Base-by-base conservation (phyloP, 2,797 vertebrate species). In the Hypotaenidia philippensis region DNA sequence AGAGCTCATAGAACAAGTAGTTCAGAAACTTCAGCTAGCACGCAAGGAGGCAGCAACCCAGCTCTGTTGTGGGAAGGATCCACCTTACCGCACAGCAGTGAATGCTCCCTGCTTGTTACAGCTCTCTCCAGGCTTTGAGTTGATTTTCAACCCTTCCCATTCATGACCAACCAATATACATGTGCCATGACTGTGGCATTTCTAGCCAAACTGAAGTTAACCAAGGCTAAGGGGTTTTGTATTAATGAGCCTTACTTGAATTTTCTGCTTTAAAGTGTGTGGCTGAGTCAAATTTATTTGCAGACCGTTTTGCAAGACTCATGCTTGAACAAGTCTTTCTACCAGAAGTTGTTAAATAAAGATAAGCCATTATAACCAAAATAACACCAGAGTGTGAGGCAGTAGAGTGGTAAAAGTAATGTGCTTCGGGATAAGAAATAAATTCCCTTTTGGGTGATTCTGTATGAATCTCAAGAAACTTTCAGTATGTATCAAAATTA, bases 1-100 rank as follows among this genome's bases (percentile, higher is more conserved):
- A 83, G 89, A 97, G 75, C 41, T 71, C 65, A 75, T 31, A 60
- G 60, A 32, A 40, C 75, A 90, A 88, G 41, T 52, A 94, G 87
- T 92, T 94, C 71, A 87, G 78, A 92, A 95, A 70, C 52, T 87
- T 83, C 32, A 82, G 41, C 34, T 45, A 70, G 36, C 27, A 18
- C 40, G 22, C 36, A 44, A 90, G 60, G 74, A 90, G 56, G 74
- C 78, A 84, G 72, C 70, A 93, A 25, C 64, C 14, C 52, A 34
- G 16, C 68, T 89, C 66, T 70, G 0, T 21, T 57, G 56, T 41
- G 80, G 56, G 75, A 66, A 93, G 40, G 32, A 74, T 83, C 19
- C 44, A 50, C 22, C 29, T 60, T 41, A 49, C 22, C 17, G 12
- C 27, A n/a, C 2, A 2, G 27, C 20, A 60, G 78, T 19, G 23